These are phyloP conservation scores for Conus betulinus DNA, from an alignment of 1,140 invertebrate species.

Conservation along the genomic window DNA sequence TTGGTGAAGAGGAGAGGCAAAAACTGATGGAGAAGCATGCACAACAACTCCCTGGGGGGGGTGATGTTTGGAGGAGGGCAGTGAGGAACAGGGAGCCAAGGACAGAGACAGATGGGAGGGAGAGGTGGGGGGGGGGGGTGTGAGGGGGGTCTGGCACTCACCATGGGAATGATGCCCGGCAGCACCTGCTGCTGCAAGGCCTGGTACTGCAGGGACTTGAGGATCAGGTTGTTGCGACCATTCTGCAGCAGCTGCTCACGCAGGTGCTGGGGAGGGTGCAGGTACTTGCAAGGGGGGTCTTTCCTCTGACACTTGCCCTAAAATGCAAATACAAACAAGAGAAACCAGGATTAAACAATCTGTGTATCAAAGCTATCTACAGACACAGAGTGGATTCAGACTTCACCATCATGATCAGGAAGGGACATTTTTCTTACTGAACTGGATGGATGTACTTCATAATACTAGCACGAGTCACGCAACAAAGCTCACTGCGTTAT, in stretches of 20 bases:
- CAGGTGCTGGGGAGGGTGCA: slow-evolving; percentile 99
- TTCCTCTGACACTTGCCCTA: slow-evolving; percentile 99
- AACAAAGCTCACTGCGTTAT: too few relatives aligned
- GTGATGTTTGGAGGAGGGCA: too few relatives aligned
- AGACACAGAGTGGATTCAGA: neutral
- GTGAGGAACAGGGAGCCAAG: neutral
- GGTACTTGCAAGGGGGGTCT: slow-evolving; percentile 99
- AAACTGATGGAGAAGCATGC: too few relatives aligned
- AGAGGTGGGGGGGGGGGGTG: neutral
- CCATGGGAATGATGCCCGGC: slow-evolving; percentile 62
- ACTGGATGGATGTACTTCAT: too few relatives aligned
- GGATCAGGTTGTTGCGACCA: slow-evolving; percentile 98
- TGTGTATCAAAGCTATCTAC: neutral
- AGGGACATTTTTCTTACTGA: too few relatives aligned
- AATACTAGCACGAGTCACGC: too few relatives aligned
- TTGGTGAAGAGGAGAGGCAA: too few relatives aligned
- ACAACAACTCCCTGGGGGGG: too few relatives aligned
- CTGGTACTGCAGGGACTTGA: slow-evolving; percentile 78
- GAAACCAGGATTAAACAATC: too few relatives aligned
- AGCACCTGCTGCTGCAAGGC: slow-evolving; percentile 61
- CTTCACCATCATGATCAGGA: too few relatives aligned
- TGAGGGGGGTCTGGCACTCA: slow-evolving; percentile 44
- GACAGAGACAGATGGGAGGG: neutral
- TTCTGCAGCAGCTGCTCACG: slow-evolving; percentile 99
- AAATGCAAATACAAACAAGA: neutral